phyloP scores from a whole-genome alignment of 2,113 vertebrate genomes.

The Callithrix jacchus region DNA sequence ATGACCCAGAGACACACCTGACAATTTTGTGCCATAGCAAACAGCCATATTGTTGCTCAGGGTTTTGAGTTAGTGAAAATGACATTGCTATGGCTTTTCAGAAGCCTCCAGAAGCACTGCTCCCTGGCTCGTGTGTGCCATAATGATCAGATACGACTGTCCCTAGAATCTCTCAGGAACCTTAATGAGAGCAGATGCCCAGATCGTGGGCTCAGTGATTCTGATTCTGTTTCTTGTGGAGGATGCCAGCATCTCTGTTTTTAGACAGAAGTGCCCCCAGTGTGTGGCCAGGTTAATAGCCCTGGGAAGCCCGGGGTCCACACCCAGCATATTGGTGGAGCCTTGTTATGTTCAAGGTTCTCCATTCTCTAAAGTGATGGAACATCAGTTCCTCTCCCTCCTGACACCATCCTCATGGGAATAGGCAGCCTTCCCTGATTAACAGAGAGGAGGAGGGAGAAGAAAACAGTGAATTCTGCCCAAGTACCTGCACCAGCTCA shows the following conservation, averaged over 20 bases:
- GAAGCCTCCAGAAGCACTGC: fast-evolving
- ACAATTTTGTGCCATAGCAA: fast-evolving
- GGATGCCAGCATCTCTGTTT: neutral
- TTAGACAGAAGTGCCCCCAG: neutral
- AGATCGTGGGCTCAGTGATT: neutral
- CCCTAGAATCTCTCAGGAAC: fast-evolving
- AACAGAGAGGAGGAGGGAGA: neutral
- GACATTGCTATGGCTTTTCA: neutral
- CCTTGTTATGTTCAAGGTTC: fast-evolving
- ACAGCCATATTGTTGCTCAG: fast-evolving
- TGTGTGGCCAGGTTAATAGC: neutral
- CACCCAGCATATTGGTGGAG: fast-evolving
- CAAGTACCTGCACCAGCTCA: fast-evolving
- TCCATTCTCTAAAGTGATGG: fast-evolving
- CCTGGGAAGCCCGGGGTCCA: fast-evolving
- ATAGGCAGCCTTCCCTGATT: too few relatives aligned
- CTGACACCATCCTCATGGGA: fast-evolving
- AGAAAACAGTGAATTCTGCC: neutral
- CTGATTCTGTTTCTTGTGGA: fast-evolving
- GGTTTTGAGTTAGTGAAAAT: neutral
- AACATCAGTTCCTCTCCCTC: too few relatives aligned
- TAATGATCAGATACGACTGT: fast-evolving
- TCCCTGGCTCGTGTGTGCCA: too few relatives aligned
- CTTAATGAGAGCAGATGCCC: fast-evolving
- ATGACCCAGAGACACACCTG: too few relatives aligned